Evolutionary conservation across 2,113 vertebrate genomes (phyloP).

Genomic region (Chiloscyllium plagiosum): DNA sequence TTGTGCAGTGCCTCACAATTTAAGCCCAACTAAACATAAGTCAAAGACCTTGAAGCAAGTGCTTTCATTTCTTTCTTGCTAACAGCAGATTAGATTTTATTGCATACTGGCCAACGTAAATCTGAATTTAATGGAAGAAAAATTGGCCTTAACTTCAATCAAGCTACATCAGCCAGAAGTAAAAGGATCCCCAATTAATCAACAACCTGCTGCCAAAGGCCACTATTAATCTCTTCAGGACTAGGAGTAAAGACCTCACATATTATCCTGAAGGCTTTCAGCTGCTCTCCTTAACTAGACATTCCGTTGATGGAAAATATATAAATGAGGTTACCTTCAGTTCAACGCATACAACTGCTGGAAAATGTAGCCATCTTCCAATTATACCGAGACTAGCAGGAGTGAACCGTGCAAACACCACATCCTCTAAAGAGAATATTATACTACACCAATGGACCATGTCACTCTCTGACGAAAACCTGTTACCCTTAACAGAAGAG

Average conservation of each 20-base stretch:
- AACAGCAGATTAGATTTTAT: background rate
- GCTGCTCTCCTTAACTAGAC: background rate
- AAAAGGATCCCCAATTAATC: conserved; percentile 2
- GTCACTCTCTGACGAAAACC: background rate
- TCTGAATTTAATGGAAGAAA: conserved; percentile 14
- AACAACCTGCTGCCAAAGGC: conserved; percentile 16
- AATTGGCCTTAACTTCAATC: background rate
- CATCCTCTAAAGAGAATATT: background rate
- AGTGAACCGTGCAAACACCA: background rate
- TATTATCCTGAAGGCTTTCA: background rate
- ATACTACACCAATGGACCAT: background rate
- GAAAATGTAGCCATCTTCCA: background rate
- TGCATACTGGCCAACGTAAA: background rate
- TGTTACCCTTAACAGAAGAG: background rate
- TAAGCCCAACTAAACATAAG: background rate
- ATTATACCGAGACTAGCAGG: background rate
- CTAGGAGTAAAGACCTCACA: background rate
- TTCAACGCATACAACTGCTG: background rate
- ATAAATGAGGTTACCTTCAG: conserved; percentile 22
- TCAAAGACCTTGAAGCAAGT: background rate
- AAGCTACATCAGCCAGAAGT: conserved; percentile 4
- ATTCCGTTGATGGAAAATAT: background rate
- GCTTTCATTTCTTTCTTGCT: background rate
- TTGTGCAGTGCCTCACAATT: background rate
- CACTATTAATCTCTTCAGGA: conserved; percentile 24